Conservation (phyloP, 2,888 invertebrate species). For the Lamellibrachia satsuma region DNA sequence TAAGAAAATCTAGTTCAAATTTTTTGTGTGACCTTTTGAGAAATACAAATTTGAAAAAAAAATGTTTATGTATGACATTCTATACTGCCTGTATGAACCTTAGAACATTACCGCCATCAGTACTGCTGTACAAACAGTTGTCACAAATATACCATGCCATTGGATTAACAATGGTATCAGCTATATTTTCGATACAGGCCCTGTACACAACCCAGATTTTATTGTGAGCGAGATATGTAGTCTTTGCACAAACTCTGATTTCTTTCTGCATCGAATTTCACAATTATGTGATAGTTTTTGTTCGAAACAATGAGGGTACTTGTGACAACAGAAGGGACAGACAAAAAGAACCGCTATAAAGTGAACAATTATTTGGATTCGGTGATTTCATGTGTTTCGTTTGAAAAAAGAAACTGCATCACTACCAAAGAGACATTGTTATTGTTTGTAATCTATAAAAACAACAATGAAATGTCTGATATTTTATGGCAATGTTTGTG, state of each 20-base stretch:
- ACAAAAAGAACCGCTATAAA: neutral
- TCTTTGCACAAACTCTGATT: neutral
- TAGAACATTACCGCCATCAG: neutral
- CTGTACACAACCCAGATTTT: neutral
- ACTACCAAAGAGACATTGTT: neutral
- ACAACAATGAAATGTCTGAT: neutral
- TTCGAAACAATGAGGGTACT: neutral
- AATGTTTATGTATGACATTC: neutral
- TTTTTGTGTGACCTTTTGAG: neutral
- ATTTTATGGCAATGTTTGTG: neutral
- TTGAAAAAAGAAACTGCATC: neutral
- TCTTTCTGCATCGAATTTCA: neutral
- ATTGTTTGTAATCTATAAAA: neutral
- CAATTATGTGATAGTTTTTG: neutral
- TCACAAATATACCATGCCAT: neutral
- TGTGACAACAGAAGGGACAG: neutral
- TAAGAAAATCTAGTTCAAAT: neutral
- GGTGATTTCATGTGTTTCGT: neutral
- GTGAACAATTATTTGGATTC: neutral
- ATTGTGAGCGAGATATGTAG: too few relatives aligned
- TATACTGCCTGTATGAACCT: neutral
- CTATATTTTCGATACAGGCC: neutral
- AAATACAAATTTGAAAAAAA: neutral
- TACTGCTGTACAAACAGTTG: neutral
- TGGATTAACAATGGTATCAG: neutral